A percentile compares a stretch with the other conserved stretches of the same genome.
These are phyloP conservation scores for Volucella bombylans DNA, from an alignment of 2,888 invertebrate genomes.

Conservation along the genomic window DNA sequence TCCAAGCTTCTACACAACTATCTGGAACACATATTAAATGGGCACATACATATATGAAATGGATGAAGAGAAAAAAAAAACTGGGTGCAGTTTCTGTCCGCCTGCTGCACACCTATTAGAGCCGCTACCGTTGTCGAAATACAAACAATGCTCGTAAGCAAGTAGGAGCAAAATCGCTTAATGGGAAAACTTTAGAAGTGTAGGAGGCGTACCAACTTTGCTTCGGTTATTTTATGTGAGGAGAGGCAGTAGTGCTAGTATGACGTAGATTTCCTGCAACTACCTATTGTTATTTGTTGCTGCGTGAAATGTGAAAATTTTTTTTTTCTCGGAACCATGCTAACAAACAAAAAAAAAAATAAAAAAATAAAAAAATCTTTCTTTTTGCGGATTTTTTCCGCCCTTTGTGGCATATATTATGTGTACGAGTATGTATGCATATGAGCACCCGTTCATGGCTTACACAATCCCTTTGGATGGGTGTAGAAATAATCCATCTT, in stretches of 20 bases:
- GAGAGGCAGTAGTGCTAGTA: slow-evolving; percentile 40
- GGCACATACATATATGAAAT: slow-evolving; percentile 52
- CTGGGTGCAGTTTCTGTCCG: slow-evolving; percentile 47
- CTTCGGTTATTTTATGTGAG: slow-evolving; percentile 51
- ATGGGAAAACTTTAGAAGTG: slow-evolving; percentile 69
- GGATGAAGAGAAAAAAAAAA: slow-evolving; percentile 25
- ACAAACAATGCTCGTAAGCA: slow-evolving; percentile 63
- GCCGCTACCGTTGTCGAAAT: slow-evolving; percentile 18
- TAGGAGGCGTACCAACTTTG: slow-evolving; percentile 34
- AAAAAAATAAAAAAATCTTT: slow-evolving; percentile 10
- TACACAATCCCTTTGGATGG: slow-evolving; percentile 50
- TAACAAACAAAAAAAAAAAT: too few relatives aligned
- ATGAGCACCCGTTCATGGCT: slow-evolving; percentile 23
- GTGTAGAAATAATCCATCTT: slow-evolving; percentile 49
- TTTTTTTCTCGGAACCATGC: slow-evolving; percentile 37
- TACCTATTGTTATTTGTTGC: slow-evolving; percentile 64
- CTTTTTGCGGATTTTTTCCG: slow-evolving; percentile 26
- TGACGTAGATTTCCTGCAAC: slow-evolving; percentile 9
- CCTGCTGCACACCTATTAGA: slow-evolving; percentile 6
- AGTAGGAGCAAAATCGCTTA: slow-evolving; percentile 67
- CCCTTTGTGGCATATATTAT: slow-evolving; percentile 37
- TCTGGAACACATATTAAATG: slow-evolving; percentile 64
- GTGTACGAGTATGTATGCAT: too few relatives aligned
- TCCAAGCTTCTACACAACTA: slow-evolving; percentile 56
- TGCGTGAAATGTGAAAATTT: slow-evolving; percentile 60